A percentile compares a stretch with the other conserved stretches of the same genome.
These are phyloP conservation scores for Drosophila kohkoa DNA, from an alignment of 1,140 invertebrate genomes.

Conservation along the genomic window DNA sequence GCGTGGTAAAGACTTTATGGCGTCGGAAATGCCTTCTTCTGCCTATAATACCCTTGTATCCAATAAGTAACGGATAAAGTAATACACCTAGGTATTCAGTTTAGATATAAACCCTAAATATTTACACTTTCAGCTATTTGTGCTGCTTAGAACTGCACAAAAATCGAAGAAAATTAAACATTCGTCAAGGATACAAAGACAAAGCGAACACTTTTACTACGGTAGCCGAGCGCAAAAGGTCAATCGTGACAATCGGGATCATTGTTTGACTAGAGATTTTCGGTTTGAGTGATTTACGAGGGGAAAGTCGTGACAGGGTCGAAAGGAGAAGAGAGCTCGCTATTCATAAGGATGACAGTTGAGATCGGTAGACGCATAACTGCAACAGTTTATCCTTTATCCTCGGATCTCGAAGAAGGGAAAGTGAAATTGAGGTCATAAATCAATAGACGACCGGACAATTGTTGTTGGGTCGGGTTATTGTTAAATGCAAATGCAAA, in stretches of 20 bases:
- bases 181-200: slow-evolving; percentile 13
- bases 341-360: slow-evolving; percentile 27
- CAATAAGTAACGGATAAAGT: too few species aligned
- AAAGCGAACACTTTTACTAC: slow-evolving; percentile 19
- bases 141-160: too few species aligned
- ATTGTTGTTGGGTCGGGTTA: slow-evolving; percentile 23
- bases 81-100: too few species aligned
- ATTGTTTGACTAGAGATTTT: slow-evolving; percentile 49
- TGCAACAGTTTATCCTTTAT: slow-evolving; percentile 39
- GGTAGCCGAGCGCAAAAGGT: slow-evolving; percentile 19
- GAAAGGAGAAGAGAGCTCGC: slow-evolving; percentile 3
- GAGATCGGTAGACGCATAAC: slow-evolving; percentile 27
- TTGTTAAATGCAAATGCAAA: slow-evolving; percentile 41
- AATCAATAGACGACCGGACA: slow-evolving; percentile 49
- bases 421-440: slow-evolving; percentile 69
- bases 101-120: too few species aligned
- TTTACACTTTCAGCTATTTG: too few species aligned
- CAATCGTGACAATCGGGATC: slow-evolving; percentile 16
- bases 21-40: too few species aligned
- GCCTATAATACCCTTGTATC: too few species aligned
- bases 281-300: slow-evolving; percentile 71
- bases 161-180: not conserved
- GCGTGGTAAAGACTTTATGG: too few species aligned
- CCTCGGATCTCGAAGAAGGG: slow-evolving; percentile 26
- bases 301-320: slow-evolving; percentile 45